phyloP scores from a whole-genome alignment of 2,113 vertebrate genomes.

The Apteryx mantelli region DNA sequence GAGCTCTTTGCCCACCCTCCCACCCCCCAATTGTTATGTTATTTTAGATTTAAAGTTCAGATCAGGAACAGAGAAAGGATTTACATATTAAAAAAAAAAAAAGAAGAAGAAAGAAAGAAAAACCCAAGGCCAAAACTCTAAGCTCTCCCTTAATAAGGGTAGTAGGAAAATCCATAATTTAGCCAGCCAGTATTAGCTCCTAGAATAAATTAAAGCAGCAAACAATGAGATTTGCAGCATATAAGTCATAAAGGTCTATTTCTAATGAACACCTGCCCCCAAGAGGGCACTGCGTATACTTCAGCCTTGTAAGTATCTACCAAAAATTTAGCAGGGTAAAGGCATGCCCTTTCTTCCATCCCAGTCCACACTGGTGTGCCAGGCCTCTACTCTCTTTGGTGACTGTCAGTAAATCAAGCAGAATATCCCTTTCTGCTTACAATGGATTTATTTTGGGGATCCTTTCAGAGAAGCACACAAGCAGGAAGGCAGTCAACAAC shows the following conservation, averaged over 20 bases:
- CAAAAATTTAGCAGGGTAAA: fast-evolving
- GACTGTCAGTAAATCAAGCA: not conserved
- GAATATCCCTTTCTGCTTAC: not conserved
- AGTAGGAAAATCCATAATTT: not conserved
- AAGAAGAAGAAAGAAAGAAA: not conserved
- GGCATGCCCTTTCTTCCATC: not conserved
- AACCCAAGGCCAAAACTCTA: not conserved
- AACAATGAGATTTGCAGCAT: not conserved
- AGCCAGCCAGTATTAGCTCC: not conserved
- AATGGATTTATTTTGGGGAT: not conserved
- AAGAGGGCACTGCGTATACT: constrained; percentile 30
- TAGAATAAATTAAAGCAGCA: fast-evolving
- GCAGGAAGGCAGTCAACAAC: not conserved
- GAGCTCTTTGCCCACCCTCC: not conserved
- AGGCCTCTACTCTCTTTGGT: not conserved
- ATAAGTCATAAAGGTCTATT: not conserved
- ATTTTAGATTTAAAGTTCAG: not conserved
- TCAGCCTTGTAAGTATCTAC: not conserved
- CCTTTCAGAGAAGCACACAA: not conserved
- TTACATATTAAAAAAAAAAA: not conserved
- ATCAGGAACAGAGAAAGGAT: not conserved
- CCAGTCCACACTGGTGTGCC: not conserved
- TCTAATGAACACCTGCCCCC: constrained; percentile 46
- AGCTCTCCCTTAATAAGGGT: not conserved
- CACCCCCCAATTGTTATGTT: not conserved